A percentile compares a stretch with the other conserved stretches of the same genome.
These are phyloP conservation scores for Platysteira castanea DNA, from an alignment of 2,113 vertebrate species.

Conservation along the genomic window DNA sequence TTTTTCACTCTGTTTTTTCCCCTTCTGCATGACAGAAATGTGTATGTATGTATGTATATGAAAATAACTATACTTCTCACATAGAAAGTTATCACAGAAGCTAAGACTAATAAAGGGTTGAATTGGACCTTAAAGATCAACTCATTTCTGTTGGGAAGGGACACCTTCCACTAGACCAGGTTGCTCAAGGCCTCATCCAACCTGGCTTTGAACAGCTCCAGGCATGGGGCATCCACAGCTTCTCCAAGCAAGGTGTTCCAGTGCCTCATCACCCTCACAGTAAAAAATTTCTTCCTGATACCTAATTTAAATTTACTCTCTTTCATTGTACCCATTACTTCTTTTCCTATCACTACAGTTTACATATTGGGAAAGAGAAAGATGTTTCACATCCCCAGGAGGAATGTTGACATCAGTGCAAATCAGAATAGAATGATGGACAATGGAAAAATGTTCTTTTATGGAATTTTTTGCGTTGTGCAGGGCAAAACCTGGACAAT, in stretches of 20 bases:
- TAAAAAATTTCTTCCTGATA: background rate
- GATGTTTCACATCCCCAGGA: background rate
- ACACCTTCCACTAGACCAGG: background rate
- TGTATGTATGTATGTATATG: background rate
- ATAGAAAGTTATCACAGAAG: background rate
- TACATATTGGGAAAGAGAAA: background rate
- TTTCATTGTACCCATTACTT: background rate
- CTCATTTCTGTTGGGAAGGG: accelerated
- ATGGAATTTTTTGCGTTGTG: background rate
- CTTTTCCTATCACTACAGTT: background rate
- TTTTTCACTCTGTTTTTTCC: background rate
- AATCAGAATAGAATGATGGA: background rate
- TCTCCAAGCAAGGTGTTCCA: background rate
- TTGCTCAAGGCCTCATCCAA: background rate
- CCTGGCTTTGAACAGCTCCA: background rate
- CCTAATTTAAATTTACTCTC: background rate
- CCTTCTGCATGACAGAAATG: background rate
- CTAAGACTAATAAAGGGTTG: background rate
- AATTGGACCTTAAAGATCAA: background rate
- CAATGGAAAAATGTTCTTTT: background rate
- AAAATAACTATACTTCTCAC: background rate
- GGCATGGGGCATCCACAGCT: background rate
- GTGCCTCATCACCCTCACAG: no score
- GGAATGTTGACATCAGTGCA: background rate
- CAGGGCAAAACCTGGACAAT: background rate